A percentile compares a stretch with the other conserved stretches of the same genome.
phyloP scores from a whole-genome alignment of 2,888 invertebrate species.

The Aleiodes testaceus region DNA sequence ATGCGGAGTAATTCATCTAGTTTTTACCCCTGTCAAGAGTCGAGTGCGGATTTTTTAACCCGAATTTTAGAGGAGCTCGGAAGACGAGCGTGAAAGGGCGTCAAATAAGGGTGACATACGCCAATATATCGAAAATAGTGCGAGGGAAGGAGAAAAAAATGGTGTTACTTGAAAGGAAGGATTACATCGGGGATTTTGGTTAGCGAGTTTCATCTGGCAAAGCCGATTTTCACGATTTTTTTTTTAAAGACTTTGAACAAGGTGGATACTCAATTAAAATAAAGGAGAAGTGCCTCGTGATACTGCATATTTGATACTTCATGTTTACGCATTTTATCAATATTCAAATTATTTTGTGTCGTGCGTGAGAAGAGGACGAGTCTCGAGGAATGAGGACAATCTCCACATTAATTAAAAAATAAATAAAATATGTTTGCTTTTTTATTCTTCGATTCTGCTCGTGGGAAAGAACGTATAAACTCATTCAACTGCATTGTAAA shows the following conservation, averaged over 20 bases:
- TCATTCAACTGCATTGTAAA: constrained; percentile 59
- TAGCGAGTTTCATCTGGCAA: constrained; percentile 69
- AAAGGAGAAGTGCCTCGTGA: constrained; percentile 59
- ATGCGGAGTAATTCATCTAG: constrained; percentile 42
- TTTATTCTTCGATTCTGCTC: constrained; percentile 45
- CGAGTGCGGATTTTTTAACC: constrained; percentile 72
- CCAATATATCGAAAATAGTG: constrained; percentile 36
- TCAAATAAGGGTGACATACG: constrained; percentile 55
- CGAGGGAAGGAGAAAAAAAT: constrained; percentile 57
- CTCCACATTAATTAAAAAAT: too few relatives aligned
- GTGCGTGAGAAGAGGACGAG: too few relatives aligned
- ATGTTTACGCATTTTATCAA: constrained; percentile 32
- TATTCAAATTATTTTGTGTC: constrained; percentile 2
- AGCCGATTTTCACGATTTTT: constrained; percentile 73
- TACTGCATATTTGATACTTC: constrained; percentile 62
- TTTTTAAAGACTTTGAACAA: constrained; percentile 33
- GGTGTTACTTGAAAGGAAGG: constrained; percentile 67
- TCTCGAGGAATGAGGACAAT: too few relatives aligned
- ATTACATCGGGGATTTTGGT: constrained; percentile 73
- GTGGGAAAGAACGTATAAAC: constrained; percentile 68
- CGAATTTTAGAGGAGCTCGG: constrained; percentile 65
- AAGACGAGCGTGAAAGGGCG: constrained; percentile 48
- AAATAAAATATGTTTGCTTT: too few relatives aligned
- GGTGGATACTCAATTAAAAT: not conserved
- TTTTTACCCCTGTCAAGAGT: constrained; percentile 65